Evolutionary conservation across 2,888 invertebrate species (phyloP).

Genomic region (Parnassius apollo): DNA sequence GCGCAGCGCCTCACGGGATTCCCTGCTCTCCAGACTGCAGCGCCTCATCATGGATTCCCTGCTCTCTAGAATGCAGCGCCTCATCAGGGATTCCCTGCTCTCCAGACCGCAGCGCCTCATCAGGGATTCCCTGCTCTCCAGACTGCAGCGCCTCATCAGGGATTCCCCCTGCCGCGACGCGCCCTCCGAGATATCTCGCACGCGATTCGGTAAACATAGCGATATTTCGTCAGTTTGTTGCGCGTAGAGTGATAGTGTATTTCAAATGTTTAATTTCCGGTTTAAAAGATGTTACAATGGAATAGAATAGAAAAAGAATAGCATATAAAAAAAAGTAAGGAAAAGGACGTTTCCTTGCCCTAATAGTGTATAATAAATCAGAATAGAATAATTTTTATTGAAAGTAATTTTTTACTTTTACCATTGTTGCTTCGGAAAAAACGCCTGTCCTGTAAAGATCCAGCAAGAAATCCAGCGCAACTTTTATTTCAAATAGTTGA

Average conservation of each 20-base stretch:
- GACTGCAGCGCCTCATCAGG: conserved; percentile 46
- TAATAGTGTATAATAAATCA: no score
- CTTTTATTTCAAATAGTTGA: no score
- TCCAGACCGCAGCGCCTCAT: conserved; percentile 44
- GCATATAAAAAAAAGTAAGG: no score
- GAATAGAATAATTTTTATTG: no score
- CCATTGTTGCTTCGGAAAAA: no score
- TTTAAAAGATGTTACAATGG: no score
- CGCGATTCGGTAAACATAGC: conserved; percentile 22
- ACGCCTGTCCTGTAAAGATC: no score
- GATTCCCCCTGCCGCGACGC: conserved; percentile 56
- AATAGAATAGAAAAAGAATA: no score
- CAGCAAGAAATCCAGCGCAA: no score
- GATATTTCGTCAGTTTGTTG: background rate
- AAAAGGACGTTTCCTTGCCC: no score
- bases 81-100: conserved; percentile 65
- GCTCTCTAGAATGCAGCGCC: conserved; percentile 30
- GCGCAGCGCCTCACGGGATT: conserved; percentile 54
- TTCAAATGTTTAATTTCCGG: no score
- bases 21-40: conserved; percentile 41
- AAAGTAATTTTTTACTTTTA: no score
- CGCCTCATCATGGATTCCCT: conserved; percentile 60
- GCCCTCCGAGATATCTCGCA: conserved; percentile 16
- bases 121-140: conserved; percentile 49
- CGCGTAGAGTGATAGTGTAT: background rate